phyloP scores from a whole-genome alignment of 2,797 vertebrate genomes.

The Enteromius viviparus region DNA sequence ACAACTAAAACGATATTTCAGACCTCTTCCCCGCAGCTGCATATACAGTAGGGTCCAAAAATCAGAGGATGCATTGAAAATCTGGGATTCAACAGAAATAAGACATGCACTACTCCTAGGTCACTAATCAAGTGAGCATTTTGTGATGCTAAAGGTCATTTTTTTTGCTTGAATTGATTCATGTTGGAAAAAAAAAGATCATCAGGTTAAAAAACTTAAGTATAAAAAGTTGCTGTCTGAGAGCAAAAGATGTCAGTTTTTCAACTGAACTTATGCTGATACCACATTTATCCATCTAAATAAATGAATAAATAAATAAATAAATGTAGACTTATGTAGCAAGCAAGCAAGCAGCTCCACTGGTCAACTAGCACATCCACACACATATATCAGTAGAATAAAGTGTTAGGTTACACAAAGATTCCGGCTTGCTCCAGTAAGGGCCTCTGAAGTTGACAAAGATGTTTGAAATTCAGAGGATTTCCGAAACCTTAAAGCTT shows the following conservation, averaged over 20 bases:
- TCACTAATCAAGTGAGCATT: neutral
- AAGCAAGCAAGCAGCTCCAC: slow-evolving; percentile 17
- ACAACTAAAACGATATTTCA: slow-evolving; percentile 34
- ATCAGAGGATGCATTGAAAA: neutral
- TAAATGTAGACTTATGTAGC: neutral
- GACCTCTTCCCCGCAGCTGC: slow-evolving; percentile 8
- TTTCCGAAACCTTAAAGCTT: slow-evolving; percentile 63
- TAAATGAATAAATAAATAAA: neutral
- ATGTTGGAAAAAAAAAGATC: neutral
- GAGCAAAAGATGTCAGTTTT: neutral
- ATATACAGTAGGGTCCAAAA: slow-evolving; percentile 16
- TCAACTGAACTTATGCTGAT: neutral
- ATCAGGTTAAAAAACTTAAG: too few species aligned
- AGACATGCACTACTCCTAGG: neutral
- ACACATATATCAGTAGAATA: slow-evolving; percentile 53
- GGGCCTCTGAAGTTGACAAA: slow-evolving; percentile 65
- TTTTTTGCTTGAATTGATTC: neutral
- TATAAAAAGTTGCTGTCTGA: neutral
- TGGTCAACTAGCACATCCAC: slow-evolving; percentile 32
- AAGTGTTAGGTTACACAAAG: slow-evolving; percentile 62
- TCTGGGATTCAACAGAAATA: neutral
- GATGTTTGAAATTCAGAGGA: slow-evolving; percentile 66
- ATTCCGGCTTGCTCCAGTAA: slow-evolving; percentile 55
- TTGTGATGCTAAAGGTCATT: slow-evolving; percentile 4
- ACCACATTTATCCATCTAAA: neutral